Conservation (phyloP, 2,113 vertebrate genomes). For the Chamaea fasciata region DNA sequence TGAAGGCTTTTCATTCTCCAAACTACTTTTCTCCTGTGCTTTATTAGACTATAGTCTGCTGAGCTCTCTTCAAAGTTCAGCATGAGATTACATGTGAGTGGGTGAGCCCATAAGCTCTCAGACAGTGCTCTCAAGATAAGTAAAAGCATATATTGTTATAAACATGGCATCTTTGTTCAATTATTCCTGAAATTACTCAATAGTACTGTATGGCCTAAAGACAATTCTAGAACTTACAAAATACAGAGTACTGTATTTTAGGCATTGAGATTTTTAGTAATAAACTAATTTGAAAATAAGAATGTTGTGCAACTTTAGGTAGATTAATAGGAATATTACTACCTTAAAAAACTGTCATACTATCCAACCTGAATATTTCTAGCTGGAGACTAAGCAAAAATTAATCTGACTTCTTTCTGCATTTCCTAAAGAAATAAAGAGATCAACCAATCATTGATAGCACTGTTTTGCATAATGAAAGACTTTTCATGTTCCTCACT, state of each 20-base stretch:
- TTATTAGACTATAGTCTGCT: background rate
- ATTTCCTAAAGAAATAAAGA: background rate
- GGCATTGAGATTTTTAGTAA: background rate
- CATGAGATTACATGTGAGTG: background rate
- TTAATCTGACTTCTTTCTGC: background rate
- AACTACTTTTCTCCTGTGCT: background rate
- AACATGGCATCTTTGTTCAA: background rate
- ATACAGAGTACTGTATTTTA: background rate
- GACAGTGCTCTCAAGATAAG: background rate
- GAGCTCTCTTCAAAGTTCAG: background rate
- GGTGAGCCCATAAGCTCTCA: background rate
- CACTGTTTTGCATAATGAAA: background rate
- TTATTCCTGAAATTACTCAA: background rate
- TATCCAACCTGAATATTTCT: background rate
- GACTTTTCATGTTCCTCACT: background rate
- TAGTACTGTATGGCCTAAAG: background rate
- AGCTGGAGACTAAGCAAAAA: background rate
- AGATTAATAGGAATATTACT: background rate
- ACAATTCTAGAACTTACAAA: background rate
- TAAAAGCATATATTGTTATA: background rate
- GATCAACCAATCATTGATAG: background rate
- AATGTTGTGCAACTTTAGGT: background rate
- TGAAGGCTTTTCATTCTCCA: background rate
- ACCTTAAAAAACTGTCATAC: background rate
- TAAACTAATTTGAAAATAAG: background rate